Evolutionary conservation across 2,113 vertebrate species (phyloP).

Genomic region (Elephas maximus): DNA sequence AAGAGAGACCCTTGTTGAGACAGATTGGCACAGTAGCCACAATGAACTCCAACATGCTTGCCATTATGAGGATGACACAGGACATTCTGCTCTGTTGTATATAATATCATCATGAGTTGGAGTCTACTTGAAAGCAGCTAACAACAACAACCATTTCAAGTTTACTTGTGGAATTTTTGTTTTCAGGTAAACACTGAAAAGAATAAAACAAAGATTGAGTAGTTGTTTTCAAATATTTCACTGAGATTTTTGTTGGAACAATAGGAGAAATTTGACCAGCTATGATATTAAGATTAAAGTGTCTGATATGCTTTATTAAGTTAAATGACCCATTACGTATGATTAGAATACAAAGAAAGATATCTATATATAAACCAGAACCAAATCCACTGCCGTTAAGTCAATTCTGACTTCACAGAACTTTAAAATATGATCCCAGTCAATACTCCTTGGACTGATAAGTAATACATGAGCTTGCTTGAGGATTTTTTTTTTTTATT

Average conservation of each 20-base stretch:
- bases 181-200: neutral
- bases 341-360: neutral
- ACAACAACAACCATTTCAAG: too few relatives aligned
- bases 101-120: too few relatives aligned
- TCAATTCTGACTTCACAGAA: neutral
- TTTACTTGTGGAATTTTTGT: neutral
- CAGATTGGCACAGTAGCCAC: too few relatives aligned
- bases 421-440: neutral
- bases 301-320: neutral
- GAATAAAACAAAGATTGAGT: neutral
- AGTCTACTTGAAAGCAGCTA: too few relatives aligned
- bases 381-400: too few relatives aligned
- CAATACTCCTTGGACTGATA: neutral
- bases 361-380: neutral
- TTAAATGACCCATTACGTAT: neutral
- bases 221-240: neutral
- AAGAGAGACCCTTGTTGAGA: too few relatives aligned
- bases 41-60: too few relatives aligned
- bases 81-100: too few relatives aligned
- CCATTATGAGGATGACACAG: too few relatives aligned
- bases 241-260: neutral
- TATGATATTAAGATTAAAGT: neutral
- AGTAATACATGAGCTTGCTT: neutral
- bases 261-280: neutral
- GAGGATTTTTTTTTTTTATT: neutral